Evolutionary conservation across 2,113 vertebrate genomes (phyloP).

Genomic region (Microcebus tavaratra): DNA sequence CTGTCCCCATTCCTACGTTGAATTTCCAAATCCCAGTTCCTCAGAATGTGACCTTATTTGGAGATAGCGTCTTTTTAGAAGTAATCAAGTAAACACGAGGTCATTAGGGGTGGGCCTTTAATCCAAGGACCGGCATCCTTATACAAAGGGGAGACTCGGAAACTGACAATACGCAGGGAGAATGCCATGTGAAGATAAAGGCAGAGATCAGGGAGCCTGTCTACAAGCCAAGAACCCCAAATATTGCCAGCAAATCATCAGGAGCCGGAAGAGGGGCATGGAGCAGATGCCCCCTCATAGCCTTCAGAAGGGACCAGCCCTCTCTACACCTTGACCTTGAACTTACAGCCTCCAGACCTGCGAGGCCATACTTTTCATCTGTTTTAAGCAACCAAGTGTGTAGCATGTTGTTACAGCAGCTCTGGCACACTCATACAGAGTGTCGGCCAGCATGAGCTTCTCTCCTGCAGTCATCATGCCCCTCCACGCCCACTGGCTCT

Average conservation of each 20-base stretch:
- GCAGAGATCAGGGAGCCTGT: background rate
- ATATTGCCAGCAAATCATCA: background rate
- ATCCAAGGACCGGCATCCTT: background rate
- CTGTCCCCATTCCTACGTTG: background rate
- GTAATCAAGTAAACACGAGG: background rate
- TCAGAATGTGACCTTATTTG: background rate
- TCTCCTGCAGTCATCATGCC: background rate
- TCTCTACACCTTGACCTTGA: fast-evolving
- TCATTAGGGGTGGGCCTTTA: background rate
- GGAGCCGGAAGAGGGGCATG: background rate
- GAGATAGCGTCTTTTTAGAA: background rate
- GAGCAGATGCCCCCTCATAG: background rate
- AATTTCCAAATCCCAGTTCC: background rate
- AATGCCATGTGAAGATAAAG: background rate
- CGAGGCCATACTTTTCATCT: too few species aligned
- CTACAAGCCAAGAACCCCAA: background rate
- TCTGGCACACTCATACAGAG: background rate
- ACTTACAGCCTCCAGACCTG: background rate
- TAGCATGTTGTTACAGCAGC: background rate
- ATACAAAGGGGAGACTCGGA: background rate
- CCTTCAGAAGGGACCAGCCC: fast-evolving
- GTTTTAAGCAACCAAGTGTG: background rate
- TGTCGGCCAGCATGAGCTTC: background rate
- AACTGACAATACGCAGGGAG: background rate
- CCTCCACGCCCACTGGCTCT: background rate